These are phyloP conservation scores for Cheiracanthium punctorium DNA, from an alignment of 2,888 invertebrate species.

Conservation along the genomic window DNA sequence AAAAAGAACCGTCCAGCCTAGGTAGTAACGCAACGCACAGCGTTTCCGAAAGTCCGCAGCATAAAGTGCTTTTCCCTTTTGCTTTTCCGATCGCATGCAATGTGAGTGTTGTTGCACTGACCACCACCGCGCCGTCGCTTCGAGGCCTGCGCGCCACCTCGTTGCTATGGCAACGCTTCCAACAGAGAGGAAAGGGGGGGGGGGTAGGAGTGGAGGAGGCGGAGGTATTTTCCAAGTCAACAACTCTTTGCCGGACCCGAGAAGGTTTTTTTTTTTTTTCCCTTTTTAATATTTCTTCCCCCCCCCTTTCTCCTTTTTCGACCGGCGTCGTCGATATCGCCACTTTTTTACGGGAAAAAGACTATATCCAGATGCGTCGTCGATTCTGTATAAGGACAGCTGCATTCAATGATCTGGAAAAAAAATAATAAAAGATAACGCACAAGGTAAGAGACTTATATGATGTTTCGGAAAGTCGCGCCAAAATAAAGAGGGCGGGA, in stretches of 20 bases:
- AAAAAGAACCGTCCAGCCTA: conserved; percentile 5
- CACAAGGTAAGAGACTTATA: conserved; percentile 11
- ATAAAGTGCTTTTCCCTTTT: conserved; percentile 19
- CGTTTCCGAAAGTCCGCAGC: not conserved
- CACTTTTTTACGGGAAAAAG: not conserved
- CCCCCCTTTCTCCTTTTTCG: not conserved
- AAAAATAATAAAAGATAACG: too few relatives aligned
- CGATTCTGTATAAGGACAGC: not conserved
- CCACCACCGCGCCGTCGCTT: conserved; percentile 38
- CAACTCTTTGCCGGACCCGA: conserved; percentile 35
- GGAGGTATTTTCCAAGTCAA: conserved; percentile 61
- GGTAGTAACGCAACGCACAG: conserved; percentile 3
- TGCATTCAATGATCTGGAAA: conserved; percentile 7
- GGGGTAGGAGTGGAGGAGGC: conserved; percentile 14
- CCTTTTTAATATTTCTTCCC: too few relatives aligned
- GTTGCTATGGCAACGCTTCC: conserved; percentile 52
- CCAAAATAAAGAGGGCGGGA: not conserved
- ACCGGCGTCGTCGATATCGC: not conserved
- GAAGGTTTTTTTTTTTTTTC: conserved; percentile 27
- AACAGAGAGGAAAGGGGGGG: too few relatives aligned
- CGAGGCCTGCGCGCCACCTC: conserved; percentile 41
- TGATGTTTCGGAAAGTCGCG: not conserved
- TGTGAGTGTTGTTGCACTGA: too few relatives aligned
- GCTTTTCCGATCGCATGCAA: conserved; percentile 49
- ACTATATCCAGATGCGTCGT: conserved; percentile 1